Evolutionary conservation across 2,797 vertebrate species (phyloP).

Genomic region (Carapus acus): DNA sequence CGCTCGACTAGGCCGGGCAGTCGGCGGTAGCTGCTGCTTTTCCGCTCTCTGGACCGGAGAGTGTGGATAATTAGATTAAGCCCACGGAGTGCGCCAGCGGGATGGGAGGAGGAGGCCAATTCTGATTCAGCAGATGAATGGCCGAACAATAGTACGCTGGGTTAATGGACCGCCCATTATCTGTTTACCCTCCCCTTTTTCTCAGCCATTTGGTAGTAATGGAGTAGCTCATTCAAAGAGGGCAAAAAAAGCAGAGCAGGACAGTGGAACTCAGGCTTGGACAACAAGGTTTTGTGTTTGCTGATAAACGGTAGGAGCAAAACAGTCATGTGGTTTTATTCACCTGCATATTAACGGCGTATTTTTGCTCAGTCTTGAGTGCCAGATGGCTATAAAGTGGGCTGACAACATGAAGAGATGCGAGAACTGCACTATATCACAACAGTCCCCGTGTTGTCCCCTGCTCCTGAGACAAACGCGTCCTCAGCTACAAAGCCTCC

Average conservation of each 20-base stretch:
- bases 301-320: too few relatives aligned
- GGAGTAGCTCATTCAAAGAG: conserved; percentile 3
- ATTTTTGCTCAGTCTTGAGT: too few relatives aligned
- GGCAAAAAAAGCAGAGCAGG: conserved; percentile 15
- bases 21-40: conserved; percentile 58
- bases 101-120: conserved; percentile 41
- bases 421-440: too few relatives aligned
- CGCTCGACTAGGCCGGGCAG: conserved; percentile 23
- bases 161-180: conserved; percentile 70
- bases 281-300: too few relatives aligned
- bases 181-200: conserved; percentile 72
- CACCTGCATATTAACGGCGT: too few relatives aligned
- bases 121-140: conserved; percentile 53
- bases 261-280: neutral
- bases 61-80: conserved; percentile 82
- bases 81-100: conserved; percentile 62
- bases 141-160: conserved; percentile 68
- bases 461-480: neutral
- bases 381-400: too few relatives aligned
- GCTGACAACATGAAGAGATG: too few relatives aligned
- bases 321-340: too few relatives aligned
- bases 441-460: too few relatives aligned
- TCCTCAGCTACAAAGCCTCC: too few relatives aligned
- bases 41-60: conserved; percentile 62
- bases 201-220: conserved; percentile 57